Evolutionary conservation across 2,113 vertebrate species (phyloP), one percentile per base, ranked within the genome.

Genomic region (Oxyura jamaicensis): DNA sequence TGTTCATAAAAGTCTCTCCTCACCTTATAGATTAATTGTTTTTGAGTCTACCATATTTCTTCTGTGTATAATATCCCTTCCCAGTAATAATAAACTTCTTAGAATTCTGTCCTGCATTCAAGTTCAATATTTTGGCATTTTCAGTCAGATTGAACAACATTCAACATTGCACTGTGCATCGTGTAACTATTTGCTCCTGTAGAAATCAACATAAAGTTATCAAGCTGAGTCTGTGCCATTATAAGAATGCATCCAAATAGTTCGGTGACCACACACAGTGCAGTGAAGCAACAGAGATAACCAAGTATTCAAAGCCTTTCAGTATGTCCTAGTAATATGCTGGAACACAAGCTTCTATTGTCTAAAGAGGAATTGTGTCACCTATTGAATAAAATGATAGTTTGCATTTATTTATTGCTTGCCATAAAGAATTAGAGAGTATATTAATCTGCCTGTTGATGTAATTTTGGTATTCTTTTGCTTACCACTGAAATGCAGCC

Each of bases 341-440:
- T 88, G 80, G 41, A 74, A 95, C 67, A 92, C 44, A 69, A 26
- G 11, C 9, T 66, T 69, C 58, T 92, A 44, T 88, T 95, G 88
- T 92, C 35, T 76, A 74, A 66, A 66, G 88, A 75, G 58, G 28
- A 94, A 82, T 68, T 88, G 29, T 79, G 56, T 93, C 90, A 95
- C 77, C 79, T 94, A 68, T n/a, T 68, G 39, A 85, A 75, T 88
- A 56, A 94, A 95, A 79, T 66, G 44, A 88, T 84, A 29, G 39
- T n/a, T 94, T 94, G n/a, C 62, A 76, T 95, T 95, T 88, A 59
- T 86, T 95, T 96, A 84, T 90, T 88, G 69, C 69, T 86, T 72
- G 73, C 41, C 88, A 44, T 66, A 42, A 26, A 84, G 83, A 84
- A 93, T 84, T 86, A 82, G 62, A 63, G 82, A 80, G 80, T 50